phyloP scores from a whole-genome alignment of 2,888 invertebrate genomes.

The Microctonus aethiopoides region DNA sequence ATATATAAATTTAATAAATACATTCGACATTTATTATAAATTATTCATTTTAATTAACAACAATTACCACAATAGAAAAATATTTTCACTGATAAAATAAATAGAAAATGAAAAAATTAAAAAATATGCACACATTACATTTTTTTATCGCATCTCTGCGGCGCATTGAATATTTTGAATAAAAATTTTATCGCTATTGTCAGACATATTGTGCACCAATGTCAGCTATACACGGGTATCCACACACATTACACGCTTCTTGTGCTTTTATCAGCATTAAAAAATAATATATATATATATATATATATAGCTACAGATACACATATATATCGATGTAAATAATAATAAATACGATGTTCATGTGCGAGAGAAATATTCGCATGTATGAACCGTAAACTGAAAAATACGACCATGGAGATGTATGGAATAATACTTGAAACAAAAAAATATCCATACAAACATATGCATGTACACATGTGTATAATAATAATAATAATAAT shows the following conservation, averaged over 20 bases:
- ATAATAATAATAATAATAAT: too few relatives aligned
- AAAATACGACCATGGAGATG: slow-evolving; percentile 4
- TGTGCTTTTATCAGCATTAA: neutral
- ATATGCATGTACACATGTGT: neutral
- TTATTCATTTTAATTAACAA: too few relatives aligned
- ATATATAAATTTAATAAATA: too few relatives aligned
- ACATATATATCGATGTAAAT: neutral
- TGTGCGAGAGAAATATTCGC: slow-evolving; percentile 7
- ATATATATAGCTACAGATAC: neutral
- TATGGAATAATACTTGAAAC: neutral
- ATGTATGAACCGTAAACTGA: slow-evolving; percentile 12
- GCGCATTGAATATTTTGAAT: neutral
- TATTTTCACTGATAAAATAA: too few relatives aligned
- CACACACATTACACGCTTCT: neutral
- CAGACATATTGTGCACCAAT: neutral
- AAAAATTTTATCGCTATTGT: neutral
- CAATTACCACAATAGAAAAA: too few relatives aligned
- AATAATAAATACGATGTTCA: neutral
- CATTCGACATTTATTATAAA: too few relatives aligned
- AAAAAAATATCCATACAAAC: neutral
- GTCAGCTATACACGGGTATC: neutral
- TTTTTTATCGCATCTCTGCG: neutral
- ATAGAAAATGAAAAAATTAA: too few relatives aligned
- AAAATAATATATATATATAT: neutral
- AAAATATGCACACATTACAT: neutral